These are phyloP conservation scores for Heliconius ethilla DNA, from an alignment of 2,888 invertebrate genomes.

Conservation along the genomic window DNA sequence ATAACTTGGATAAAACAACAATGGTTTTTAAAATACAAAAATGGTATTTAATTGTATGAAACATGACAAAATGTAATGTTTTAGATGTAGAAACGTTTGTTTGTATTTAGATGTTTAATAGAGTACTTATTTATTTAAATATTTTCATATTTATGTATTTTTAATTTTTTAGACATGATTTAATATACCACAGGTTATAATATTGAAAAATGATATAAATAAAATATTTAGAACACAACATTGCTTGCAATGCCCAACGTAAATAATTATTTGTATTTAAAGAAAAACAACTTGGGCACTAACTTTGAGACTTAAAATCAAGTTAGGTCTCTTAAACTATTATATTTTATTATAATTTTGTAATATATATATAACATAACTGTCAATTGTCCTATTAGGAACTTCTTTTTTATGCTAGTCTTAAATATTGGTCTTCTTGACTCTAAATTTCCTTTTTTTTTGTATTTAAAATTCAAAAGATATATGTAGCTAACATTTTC, in stretches of 20 bases:
- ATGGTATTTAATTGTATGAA: background rate
- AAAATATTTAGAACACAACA: background rate
- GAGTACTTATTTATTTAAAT: slow-evolving; percentile 34
- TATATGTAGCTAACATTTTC: background rate
- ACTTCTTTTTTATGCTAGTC: slow-evolving; percentile 32
- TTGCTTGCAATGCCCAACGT: background rate
- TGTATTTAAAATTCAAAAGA: slow-evolving; percentile 10
- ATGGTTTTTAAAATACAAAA: background rate
- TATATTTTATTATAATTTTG: background rate
- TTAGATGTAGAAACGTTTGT: slow-evolving; percentile 9
- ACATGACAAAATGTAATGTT: background rate
- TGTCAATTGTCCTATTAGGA: slow-evolving; percentile 17
- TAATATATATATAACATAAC: slow-evolving; percentile 5
- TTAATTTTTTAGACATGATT: background rate
- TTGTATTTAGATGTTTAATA: slow-evolving; percentile 18
- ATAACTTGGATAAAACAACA: background rate
- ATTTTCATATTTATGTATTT: slow-evolving; percentile 14
- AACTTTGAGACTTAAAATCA: background rate
- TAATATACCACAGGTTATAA: background rate
- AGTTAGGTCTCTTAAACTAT: background rate
- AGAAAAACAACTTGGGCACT: background rate
- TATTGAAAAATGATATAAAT: background rate
- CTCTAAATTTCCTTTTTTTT: slow-evolving; percentile 31
- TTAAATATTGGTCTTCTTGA: slow-evolving; percentile 30
- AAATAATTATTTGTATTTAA: background rate